Base-by-base conservation (phyloP, 2,888 invertebrate species). In the Lissocephala sabroskyi region DNA sequence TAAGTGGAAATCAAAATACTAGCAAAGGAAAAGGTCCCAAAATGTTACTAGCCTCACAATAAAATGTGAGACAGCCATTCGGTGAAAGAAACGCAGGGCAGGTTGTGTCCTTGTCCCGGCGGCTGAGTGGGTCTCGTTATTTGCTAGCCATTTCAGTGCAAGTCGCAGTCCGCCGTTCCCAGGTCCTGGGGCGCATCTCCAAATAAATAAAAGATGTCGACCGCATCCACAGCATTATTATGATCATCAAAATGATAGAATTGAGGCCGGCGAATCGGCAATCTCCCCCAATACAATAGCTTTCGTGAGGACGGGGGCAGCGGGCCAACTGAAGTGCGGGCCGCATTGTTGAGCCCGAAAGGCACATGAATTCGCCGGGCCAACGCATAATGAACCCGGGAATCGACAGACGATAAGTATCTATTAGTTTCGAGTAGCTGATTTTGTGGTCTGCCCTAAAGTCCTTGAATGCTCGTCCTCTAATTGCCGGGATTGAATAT, bases 321-420 rank as follows among this genome's bases (percentile, higher is more conserved):
- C 14, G 35, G 23, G 3, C 23, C 7, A 13, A 35, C 35, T 17
- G 14, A 35, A 35, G 35, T 35, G 35, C 35, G 35, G 35, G 35
- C 16, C 28, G 17, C 42, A 50, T 61, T 61, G 54, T 58, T 57
- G 37, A 45, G 39, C 32, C 30, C 36, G 23, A 48, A 42, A 42
- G 39, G 13, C 33, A 42, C 4, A 4, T 30, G 10, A 30, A 11
- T 16, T 14, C 9, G 16, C 33, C 9, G 10, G 9, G 4, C 4
- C 30, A 30, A 11, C 30, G 18, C 47, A 53, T 57, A 59, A 52
- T 63, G 53, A 47, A 44, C 41, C 47, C n/a, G 44, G n/a, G n/a
- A n/a, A n/a, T n/a, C n/a, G n/a, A n/a, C n/a, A n/a, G n/a, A n/a
- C 37, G 68, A 70, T 70, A 68, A 73, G 70, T 64, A 74, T 71